Evolutionary conservation across 1,140 invertebrate genomes (phyloP).

Genomic region (Rhizoglyphus robini): DNA sequence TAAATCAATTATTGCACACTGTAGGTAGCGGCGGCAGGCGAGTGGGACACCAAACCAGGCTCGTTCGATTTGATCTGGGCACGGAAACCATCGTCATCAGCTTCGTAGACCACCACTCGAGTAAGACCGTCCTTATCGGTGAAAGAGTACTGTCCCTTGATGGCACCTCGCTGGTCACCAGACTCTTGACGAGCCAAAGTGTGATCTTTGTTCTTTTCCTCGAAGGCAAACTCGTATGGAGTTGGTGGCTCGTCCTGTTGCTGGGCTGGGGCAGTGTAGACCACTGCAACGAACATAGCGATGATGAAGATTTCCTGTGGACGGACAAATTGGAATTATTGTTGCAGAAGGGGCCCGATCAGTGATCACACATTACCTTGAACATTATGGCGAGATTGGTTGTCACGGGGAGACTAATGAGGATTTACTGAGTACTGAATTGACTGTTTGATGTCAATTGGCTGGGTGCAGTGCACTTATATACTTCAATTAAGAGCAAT

Average conservation of each 20-base stretch:
- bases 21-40: constrained; percentile 8
- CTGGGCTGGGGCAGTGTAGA: not conserved
- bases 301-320: not conserved
- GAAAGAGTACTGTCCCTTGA: constrained; percentile 18
- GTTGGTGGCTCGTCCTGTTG: constrained; percentile 9
- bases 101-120: constrained; percentile 20
- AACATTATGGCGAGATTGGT: not conserved
- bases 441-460: too few species aligned
- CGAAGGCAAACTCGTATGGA: constrained; percentile 13
- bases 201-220: not conserved
- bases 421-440: not conserved
- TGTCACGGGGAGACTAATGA: not conserved
- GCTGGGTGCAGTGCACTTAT: too few species aligned
- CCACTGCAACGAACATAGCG: not conserved
- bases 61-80: constrained; percentile 21
- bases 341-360: not conserved
- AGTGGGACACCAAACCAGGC: constrained; percentile 6
- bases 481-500: too few species aligned
- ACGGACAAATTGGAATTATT: not conserved
- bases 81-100: constrained; percentile 19
- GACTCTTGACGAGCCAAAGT: constrained; percentile 12
- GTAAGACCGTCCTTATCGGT: constrained; percentile 16
- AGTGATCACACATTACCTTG: not conserved
- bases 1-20: not conserved
- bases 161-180: constrained; percentile 19